Base-by-base conservation (phyloP, 2,797 vertebrate species). In the Labroides dimidiatus region DNA sequence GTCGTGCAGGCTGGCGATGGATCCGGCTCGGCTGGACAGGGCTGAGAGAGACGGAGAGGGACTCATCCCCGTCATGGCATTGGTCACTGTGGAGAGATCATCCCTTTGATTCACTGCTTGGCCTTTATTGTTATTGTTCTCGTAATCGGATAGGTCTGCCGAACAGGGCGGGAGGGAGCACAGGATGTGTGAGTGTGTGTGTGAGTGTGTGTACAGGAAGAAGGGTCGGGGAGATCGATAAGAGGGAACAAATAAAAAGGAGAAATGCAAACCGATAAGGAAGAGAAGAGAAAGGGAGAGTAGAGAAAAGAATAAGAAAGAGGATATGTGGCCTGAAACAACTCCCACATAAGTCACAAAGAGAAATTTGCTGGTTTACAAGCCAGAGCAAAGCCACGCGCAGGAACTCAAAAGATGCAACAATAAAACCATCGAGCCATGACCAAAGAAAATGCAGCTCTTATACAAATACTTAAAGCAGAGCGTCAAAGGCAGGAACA, bases 21-120 rank as follows among this genome's bases (percentile, higher is more conserved):
- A 99, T 75, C 96, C 96, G 0, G 96, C 97, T 0, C 96, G 96
- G 87, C 97, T 99, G 92, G 98, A 96, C 90, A 99, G 81, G 81
- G 95, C 97, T 0, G 97, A 95, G 74, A 98, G 95, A 64, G 98
- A 97, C 55, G 96, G 96, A 43, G 97, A 99, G 61, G 97, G 97
- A 79, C 97, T 98, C 96, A 99, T 96, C 86, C 96, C 97, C 11
- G 96, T 97, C 81, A 97, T 96, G 84, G 96, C 95, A 59, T 98
- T 97, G 94, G 96, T 97, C 96, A 98, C 97, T 98, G 97, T 96
- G 96, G 95, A 98, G 94, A 98, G 94, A 98, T 95, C 94, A 96
- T 93, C 96, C 87, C 89, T 94, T 93, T 95, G 94, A 94, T 93
- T 96, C 94, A 95, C 90, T 92, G 90, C 89, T 93, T 93, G 92